These are phyloP conservation scores for Pampusana beccarii DNA, from an alignment of 2,113 vertebrate species.

Conservation along the genomic window DNA sequence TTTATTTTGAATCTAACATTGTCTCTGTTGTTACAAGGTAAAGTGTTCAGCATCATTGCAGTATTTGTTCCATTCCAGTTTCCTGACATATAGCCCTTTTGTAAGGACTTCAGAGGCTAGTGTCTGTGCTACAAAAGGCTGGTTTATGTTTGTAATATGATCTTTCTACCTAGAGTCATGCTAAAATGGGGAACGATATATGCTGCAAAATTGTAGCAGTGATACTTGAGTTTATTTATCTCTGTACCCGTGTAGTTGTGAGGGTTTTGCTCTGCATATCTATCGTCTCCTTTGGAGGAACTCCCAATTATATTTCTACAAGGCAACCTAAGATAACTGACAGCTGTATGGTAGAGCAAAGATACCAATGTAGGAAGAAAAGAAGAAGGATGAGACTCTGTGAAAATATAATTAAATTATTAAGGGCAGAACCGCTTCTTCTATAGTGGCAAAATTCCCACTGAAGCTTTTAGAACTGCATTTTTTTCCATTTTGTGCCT, in stretches of 20 bases:
- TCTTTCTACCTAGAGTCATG: background rate
- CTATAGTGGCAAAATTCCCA: background rate
- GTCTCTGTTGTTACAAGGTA: conserved; percentile 7
- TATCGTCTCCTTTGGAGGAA: background rate
- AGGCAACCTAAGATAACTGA: background rate
- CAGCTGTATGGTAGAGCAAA: background rate
- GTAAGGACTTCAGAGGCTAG: background rate
- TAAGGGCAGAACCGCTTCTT: background rate
- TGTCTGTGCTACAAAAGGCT: background rate
- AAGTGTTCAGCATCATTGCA: background rate
- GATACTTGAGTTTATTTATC: background rate
- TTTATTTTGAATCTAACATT: conserved; percentile 32
- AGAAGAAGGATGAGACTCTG: background rate
- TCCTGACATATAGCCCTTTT: background rate
- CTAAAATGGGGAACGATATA: background rate
- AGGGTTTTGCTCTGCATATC: background rate
- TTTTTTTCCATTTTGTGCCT: background rate
- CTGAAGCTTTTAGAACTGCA: background rate
- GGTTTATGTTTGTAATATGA: background rate
- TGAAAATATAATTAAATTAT: background rate
- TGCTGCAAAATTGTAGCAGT: background rate
- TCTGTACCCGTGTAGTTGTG: background rate
- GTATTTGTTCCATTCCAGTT: conserved; percentile 8
- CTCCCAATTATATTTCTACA: background rate
- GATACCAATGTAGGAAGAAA: background rate